Base-by-base conservation (phyloP, 2,113 vertebrate species). In the Ceyx melanurus region DNA sequence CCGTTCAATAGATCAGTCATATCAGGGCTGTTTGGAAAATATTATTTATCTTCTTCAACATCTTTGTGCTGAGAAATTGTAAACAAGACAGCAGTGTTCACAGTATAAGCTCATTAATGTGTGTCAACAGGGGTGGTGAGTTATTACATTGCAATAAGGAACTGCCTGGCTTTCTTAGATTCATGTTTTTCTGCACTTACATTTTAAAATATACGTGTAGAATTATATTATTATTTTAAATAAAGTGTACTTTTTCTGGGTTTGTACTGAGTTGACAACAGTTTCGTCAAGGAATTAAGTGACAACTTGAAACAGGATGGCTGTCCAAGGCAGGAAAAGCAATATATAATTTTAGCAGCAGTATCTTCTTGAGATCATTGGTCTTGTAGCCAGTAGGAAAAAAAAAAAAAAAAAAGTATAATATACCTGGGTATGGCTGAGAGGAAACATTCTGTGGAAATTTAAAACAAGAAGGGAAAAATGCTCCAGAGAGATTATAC, bases 321-420 rank as follows among this genome's bases (percentile, higher is more conserved):
- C 71, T 85, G 89, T 82, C 92, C 94, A 85, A 92, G 87, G 78
- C 89, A 88, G 82, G 78, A 88, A 90, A 94, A 93, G 64, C 71
- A 73, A 51, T 57, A 46, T 88, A 40, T 89, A 87, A 95, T 96
- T 94, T 94, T 92, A 96, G 91, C 82, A 93, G 79, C 78, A 82
- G 79, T 80, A 64, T 85, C 87, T 96, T 66, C 68, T 82, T 91
- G 82, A 96, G 75, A 93, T 92, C 60, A 82, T 87, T 85, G 67
- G 67, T 95, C 61, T 89, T 90, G 91, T 78, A 94, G 50, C 86
- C 64, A 90, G 78, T 43, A 74, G 56, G 20, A 9, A 28, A 21
- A 31, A 0, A 53, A 68, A 80, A 72, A n/a, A n/a, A n/a, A 45
- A 28, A 54, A 28, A 82, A 9, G 40, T 2, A 43, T 22, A 21